A percentile compares a stretch with the other conserved stretches of the same genome.
Evolutionary conservation across 2,888 invertebrate genomes (phyloP).

Genomic region (Eumerus sabulonum): DNA sequence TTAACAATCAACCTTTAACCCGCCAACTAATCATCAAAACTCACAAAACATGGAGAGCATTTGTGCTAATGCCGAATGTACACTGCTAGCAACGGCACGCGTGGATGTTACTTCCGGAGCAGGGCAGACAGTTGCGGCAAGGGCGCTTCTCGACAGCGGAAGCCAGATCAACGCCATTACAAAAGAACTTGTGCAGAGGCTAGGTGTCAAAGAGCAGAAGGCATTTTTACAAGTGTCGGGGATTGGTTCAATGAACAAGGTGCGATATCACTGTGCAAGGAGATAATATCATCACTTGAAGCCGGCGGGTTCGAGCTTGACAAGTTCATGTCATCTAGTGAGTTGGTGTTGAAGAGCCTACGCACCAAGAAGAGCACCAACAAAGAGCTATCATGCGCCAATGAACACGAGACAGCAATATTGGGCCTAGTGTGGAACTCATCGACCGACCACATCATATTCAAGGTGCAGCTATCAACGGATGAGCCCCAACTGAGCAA

Average conservation of each 20-base stretch:
- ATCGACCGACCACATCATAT: slow-evolving; percentile 2
- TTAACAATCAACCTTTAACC: not conserved
- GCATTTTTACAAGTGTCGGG: not conserved
- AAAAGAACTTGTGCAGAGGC: not conserved
- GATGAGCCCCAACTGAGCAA: not conserved
- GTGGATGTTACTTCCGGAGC: not conserved
- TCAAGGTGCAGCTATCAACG: not conserved
- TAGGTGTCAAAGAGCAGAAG: not conserved
- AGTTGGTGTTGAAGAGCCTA: not conserved
- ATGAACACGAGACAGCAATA: not conserved
- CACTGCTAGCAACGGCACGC: slow-evolving; percentile 6
- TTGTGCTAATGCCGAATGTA: not conserved
- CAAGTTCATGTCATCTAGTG: slow-evolving; percentile 17
- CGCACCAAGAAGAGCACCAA: not conserved
- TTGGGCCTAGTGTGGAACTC: slow-evolving; percentile 12
- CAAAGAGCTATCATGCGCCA: not conserved
- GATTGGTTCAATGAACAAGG: not conserved
- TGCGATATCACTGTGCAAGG: not conserved
- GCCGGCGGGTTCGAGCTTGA: slow-evolving; percentile 8
- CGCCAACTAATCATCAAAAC: not conserved
- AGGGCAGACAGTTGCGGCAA: not conserved
- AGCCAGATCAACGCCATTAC: slow-evolving; percentile 6
- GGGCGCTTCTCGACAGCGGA: slow-evolving; percentile 19
- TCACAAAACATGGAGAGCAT: not conserved
- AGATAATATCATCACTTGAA: not conserved